A percentile compares a stretch with the other conserved stretches of the same genome.
Conservation (phyloP, 2,888 invertebrate genomes). For the Stenotaenia linearis region DNA sequence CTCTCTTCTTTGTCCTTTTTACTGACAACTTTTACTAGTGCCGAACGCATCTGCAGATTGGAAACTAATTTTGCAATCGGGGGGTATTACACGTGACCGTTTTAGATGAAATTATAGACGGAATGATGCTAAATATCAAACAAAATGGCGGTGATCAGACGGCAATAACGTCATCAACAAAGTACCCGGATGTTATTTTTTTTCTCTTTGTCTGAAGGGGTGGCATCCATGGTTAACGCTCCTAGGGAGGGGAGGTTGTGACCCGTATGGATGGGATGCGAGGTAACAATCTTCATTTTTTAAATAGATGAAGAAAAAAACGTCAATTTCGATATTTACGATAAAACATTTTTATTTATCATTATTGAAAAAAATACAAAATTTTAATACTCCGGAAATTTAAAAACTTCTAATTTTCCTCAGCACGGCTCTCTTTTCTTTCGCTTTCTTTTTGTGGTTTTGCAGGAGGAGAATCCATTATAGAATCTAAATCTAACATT, state of each 20-base stretch:
- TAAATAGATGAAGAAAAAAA: not conserved
- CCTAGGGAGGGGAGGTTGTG: too few species aligned
- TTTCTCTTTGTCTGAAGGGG: not conserved
- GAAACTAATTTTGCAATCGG: not conserved
- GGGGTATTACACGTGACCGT: not conserved
- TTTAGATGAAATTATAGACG: not conserved
- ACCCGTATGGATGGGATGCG: too few species aligned
- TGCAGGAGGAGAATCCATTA: constrained; percentile 8
- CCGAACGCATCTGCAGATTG: not conserved
- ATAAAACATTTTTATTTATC: too few species aligned
- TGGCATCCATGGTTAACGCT: too few species aligned
- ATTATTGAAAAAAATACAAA: not conserved
- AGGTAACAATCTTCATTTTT: too few species aligned
- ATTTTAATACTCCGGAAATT: too few species aligned
- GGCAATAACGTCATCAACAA: not conserved
- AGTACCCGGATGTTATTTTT: constrained; percentile 21
- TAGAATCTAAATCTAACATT: constrained; percentile 66
- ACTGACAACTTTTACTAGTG: not conserved
- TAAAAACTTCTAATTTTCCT: not conserved
- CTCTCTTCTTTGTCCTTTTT: not conserved
- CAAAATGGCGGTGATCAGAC: constrained; percentile 32
- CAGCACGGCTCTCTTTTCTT: too few species aligned
- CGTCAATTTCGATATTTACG: not conserved
- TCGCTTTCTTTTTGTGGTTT: not conserved
- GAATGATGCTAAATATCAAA: constrained; percentile 8